Evolutionary conservation across 2,113 vertebrate species (phyloP), one percentile per base, ranked within the genome.

Genomic region (Erinaceus europaeus): DNA sequence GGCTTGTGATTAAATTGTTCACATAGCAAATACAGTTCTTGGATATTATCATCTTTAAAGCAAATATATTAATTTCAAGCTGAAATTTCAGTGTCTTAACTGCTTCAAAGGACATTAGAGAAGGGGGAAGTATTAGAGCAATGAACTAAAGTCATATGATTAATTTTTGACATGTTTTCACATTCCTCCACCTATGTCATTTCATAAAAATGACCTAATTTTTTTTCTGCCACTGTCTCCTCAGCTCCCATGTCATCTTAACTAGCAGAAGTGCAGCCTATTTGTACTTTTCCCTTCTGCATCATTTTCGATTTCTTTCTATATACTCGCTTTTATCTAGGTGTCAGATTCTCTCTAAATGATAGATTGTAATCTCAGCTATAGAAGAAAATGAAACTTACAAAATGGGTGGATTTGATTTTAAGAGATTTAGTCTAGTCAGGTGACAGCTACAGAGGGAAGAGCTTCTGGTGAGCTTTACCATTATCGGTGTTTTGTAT

Each of bases 281-380:
- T 94, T 93, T 71, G 53, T 91, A 82, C 84, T 91, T 89, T 91
- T 21, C 21, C 34, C 80, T 61, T 65, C 84, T 71, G 84, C 69
- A 87, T 93, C 69, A n/a, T 90, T 87, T 91, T 93, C 84, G 11
- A 90, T 91, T 94, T 52, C 90, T 94, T 93, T 95, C 92, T 59
- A 91, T 93, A 89, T 79, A 83, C 92, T 93, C 87, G 90, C 90
- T 95, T 95, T 96, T 94, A 92, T 95, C 78, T 87, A 89, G 89
- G 88, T 91, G 84, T 96, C 93, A 91, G 65, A 87, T 82, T 93
- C 84, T 67, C 48, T 84, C 73, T 85, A 94, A 95, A 96, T 91
- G 93, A 93, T 82, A 90, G 90, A 94, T 94, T 93, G 86, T 93
- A 94, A 95, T 94, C 84, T 94, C 74, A 86, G 86, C 81, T 82